These are phyloP conservation scores for Labrus mixtus DNA, from an alignment of 2,113 vertebrate species.

Conservation along the genomic window DNA sequence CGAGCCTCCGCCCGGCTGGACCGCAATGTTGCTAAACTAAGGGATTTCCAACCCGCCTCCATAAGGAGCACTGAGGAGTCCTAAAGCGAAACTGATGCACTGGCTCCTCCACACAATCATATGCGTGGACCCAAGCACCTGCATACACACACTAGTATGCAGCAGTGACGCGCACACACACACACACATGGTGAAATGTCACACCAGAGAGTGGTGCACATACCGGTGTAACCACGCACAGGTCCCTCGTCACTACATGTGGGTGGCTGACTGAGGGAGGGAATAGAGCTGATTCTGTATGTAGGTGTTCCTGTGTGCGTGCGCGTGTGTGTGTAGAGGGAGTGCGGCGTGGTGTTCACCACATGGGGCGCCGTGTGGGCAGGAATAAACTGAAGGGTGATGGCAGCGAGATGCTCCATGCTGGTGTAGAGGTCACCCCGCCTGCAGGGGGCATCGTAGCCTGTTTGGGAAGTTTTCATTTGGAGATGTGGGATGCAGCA, in stretches of 20 bases:
- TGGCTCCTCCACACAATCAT: conserved; percentile 28
- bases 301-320: conserved; percentile 7
- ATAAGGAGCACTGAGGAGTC: conserved; percentile 40
- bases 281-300: conserved; percentile 39
- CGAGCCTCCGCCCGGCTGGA: conserved; percentile 24
- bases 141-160: neutral
- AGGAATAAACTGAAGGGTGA: conserved; percentile 26
- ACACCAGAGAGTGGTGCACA: conserved; percentile 41
- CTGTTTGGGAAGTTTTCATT: conserved; percentile 20
- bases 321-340: conserved; percentile 5
- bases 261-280: conserved; percentile 63
- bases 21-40: conserved; percentile 64
- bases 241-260: conserved; percentile 49
- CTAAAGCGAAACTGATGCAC: conserved; percentile 58
- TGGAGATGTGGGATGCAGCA: neutral
- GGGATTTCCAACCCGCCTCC: conserved; percentile 60
- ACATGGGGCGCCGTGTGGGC: conserved; percentile 45
- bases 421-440: conserved; percentile 28
- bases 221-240: conserved; percentile 29
- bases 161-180: conserved; percentile 9
- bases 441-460: conserved; percentile 34
- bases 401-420: conserved; percentile 19
- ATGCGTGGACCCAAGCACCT: conserved; percentile 18
- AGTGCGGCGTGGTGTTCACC: conserved; percentile 40
- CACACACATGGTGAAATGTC: conserved; percentile 37